phyloP scores from a whole-genome alignment of 2,888 invertebrate species.

The Eupithecia subumbrata region DNA sequence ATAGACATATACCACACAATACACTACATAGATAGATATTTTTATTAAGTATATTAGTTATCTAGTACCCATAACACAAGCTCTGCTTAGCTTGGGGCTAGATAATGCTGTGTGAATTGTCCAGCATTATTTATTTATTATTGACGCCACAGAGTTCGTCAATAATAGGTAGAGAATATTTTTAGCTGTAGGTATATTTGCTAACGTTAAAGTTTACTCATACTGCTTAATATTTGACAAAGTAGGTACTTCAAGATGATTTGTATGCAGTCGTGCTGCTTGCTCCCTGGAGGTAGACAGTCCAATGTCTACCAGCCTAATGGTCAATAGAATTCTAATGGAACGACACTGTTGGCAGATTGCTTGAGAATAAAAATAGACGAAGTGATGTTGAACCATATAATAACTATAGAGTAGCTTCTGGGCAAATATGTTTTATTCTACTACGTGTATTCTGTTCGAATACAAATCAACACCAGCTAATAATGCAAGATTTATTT shows the following conservation, averaged over 20 bases:
- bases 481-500: not conserved
- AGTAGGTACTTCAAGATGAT: conserved; percentile 6
- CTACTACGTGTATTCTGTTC: not conserved
- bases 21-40: too few relatives aligned
- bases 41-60: too few relatives aligned
- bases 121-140: too few relatives aligned
- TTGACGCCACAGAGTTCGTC: not conserved
- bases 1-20: too few relatives aligned
- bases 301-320: not conserved
- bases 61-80: too few relatives aligned
- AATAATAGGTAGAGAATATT: not conserved
- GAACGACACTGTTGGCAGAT: not conserved
- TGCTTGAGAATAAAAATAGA: not conserved
- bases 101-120: too few relatives aligned
- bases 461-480: not conserved
- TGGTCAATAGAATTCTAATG: conserved; percentile 3
- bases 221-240: not conserved
- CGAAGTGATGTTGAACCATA: not conserved
- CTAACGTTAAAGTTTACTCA: not conserved
- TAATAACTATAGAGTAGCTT: not conserved
- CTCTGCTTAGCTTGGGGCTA: too few relatives aligned
- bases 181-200: not conserved
- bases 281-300: conserved; percentile 5
- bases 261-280: conserved; percentile 5
- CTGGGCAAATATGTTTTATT: not conserved